These are phyloP conservation scores for Rhabditoides inermis DNA, from an alignment of 2,888 invertebrate genomes.

Conservation along the genomic window DNA sequence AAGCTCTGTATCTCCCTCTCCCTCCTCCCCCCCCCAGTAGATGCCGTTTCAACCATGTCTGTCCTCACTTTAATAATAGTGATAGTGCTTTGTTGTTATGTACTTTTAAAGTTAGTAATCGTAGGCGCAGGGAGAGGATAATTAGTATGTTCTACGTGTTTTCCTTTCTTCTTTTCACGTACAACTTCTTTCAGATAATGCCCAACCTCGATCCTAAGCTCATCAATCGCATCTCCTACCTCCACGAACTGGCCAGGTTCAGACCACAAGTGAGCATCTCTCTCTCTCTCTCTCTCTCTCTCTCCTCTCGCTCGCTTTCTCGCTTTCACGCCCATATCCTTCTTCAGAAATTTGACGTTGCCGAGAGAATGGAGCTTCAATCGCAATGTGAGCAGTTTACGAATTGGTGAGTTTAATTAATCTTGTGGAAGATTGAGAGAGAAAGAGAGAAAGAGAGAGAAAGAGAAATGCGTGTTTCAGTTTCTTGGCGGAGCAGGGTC, in stretches of 20 bases:
- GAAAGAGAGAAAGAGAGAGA: neutral
- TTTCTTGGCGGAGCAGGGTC: conserved; percentile 14
- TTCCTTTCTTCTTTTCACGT: neutral
- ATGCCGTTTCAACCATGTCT: no score
- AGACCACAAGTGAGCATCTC: conserved; percentile 13
- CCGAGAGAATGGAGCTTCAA: conserved; percentile 26
- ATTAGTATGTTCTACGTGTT: neutral
- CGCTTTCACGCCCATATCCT: no score
- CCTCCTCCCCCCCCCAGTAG: no score
- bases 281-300: conserved; percentile 1
- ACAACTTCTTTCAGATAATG: conserved; percentile 10
- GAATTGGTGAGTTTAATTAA: conserved; percentile 18
- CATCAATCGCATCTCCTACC: conserved; percentile 27
- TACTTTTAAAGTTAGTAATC: no score
- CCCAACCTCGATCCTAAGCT: conserved; percentile 20
- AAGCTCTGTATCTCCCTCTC: no score
- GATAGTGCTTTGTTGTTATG: no score
- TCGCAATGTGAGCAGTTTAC: conserved; percentile 24
- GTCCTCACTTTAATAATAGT: no score
- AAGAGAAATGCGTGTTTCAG: conserved; percentile 2
- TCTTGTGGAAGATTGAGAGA: conserved; percentile 1
- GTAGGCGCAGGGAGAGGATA: no score
- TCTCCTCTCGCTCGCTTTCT: neutral
- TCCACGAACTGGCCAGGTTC: conserved; percentile 26
- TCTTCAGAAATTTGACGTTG: conserved; percentile 22